A percentile compares a stretch with the other conserved stretches of the same genome.
Conservation (phyloP, 2,888 invertebrate genomes). For the Andrena bucephala region DNA sequence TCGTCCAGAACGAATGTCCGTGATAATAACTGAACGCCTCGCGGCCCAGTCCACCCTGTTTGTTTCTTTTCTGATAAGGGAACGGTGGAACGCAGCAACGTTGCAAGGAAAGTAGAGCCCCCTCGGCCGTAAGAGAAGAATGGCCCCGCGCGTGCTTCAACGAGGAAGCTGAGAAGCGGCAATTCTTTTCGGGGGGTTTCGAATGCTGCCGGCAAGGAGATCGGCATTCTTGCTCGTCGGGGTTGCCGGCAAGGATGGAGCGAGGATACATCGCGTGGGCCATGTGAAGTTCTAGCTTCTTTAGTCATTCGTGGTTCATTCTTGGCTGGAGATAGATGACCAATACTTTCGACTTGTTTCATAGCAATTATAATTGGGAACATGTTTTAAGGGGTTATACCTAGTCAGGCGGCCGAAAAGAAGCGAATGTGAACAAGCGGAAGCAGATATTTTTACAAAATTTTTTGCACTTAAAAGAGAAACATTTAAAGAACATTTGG, state of each 20-base stretch:
- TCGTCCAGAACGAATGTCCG: constrained; percentile 73
- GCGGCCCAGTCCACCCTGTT: constrained; percentile 27
- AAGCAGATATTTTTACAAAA: too few species aligned
- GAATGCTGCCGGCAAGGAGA: constrained; percentile 10
- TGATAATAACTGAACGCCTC: constrained; percentile 67
- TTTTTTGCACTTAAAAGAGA: too few species aligned
- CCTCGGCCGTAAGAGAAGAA: neutral
- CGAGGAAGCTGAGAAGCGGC: neutral
- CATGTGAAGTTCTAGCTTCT: neutral
- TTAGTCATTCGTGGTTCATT: too few species aligned
- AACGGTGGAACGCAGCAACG: neutral
- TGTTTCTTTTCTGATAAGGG: constrained; percentile 45
- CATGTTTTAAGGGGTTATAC: too few species aligned
- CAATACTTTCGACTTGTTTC: too few species aligned
- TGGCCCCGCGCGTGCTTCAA: neutral
- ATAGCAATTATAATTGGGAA: too few species aligned
- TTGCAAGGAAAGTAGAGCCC: constrained; percentile 3
- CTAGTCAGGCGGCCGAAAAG: too few species aligned
- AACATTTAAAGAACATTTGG: too few species aligned
- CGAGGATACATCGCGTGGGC: neutral
- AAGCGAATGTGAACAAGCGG: too few species aligned
- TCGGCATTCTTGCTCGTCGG: neutral
- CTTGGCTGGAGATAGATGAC: too few species aligned
- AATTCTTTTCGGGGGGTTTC: constrained; percentile 12
- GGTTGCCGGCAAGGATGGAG: neutral